Percentiles rank a stretch among this genome's conserved stretches.
phyloP scores from a whole-genome alignment of 2,888 invertebrate species.

The Ormyrus thymus region DNA sequence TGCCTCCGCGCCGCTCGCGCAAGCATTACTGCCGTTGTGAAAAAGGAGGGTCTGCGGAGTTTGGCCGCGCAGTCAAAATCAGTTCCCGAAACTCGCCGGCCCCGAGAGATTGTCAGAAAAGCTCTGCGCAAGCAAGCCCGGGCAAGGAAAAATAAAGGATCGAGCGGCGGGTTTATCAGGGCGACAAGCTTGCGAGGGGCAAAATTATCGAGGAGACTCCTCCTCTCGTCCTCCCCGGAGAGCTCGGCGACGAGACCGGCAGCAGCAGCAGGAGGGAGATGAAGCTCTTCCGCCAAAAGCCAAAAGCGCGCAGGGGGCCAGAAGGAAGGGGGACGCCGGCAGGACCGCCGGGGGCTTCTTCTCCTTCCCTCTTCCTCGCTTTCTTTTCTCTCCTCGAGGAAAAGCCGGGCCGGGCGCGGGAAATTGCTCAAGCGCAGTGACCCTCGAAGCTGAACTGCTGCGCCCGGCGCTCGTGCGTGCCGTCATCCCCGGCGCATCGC shows the following conservation, averaged over 20 bases:
- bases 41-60: background rate
- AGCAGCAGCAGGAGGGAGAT: constrained; percentile 28
- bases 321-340: background rate
- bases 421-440: constrained; percentile 66
- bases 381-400: too few relatives aligned
- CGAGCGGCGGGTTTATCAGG: constrained; percentile 39
- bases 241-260: background rate
- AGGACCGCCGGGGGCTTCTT: constrained; percentile 46
- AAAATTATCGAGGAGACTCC: constrained; percentile 51
- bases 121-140: constrained; percentile 7
- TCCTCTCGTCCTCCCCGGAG: constrained; percentile 32
- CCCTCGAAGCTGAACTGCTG: constrained; percentile 64
- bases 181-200: constrained; percentile 47
- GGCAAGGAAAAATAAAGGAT: constrained; percentile 11
- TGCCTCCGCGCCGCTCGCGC: background rate
- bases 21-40: constrained; percentile 16
- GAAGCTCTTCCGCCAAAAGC: constrained; percentile 44
- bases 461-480: constrained; percentile 50
- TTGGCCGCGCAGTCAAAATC: constrained; percentile 28
- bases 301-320: background rate
- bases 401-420: constrained; percentile 51
- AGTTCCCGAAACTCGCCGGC: constrained; percentile 25
- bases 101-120: constrained; percentile 25
- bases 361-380: background rate
- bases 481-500: constrained; percentile 50